These are phyloP conservation scores for Pampusana beccarii DNA, from an alignment of 2,113 vertebrate genomes.

Conservation along the genomic window DNA sequence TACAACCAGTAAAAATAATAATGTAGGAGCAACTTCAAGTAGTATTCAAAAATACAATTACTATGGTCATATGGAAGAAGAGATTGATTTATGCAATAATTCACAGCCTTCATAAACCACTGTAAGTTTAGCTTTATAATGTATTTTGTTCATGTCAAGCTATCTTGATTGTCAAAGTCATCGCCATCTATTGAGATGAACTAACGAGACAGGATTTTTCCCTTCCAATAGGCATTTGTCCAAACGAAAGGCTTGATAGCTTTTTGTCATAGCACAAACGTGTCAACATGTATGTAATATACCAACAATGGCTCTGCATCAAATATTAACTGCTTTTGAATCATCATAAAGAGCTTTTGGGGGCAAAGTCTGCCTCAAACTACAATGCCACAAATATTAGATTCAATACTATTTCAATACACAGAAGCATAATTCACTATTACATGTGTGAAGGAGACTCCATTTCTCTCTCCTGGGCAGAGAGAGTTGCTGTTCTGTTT, in stretches of 20 bases:
- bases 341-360: neutral
- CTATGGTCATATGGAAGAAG: neutral
- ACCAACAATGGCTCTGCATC: neutral
- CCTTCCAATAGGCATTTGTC: neutral
- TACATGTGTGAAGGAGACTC: neutral
- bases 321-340: neutral
- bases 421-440: neutral
- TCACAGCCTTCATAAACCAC: neutral
- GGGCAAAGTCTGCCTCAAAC: neutral
- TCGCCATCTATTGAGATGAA: neutral
- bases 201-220: neutral
- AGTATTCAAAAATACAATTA: neutral
- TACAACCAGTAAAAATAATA: neutral
- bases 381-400: neutral
- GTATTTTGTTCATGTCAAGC: neutral
- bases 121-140: neutral
- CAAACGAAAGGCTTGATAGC: too few species aligned
- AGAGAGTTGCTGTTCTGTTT: neutral
- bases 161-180: neutral
- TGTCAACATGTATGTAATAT: neutral
- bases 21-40: neutral
- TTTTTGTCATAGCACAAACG: neutral
- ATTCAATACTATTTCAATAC: neutral
- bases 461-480: neutral
- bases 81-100: neutral